Conservation (phyloP, 2,797 vertebrate species). For the Tragelaphus oryx region DNA sequence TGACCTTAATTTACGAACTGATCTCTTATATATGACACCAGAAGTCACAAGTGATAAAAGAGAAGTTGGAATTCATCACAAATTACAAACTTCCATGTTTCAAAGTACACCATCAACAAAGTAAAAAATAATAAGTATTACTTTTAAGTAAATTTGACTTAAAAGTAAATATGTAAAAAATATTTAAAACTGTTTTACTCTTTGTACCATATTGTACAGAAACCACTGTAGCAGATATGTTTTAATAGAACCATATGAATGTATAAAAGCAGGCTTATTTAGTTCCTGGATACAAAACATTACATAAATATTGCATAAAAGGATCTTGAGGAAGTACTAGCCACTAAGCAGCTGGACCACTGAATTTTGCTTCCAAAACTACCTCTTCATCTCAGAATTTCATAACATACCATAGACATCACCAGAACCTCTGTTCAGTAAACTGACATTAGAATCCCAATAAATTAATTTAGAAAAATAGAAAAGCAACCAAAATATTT, state of each 20-base stretch:
- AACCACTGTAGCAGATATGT: neutral
- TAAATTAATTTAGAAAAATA: neutral
- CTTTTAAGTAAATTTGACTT: neutral
- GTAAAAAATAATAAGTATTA: neutral
- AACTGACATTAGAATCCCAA: neutral
- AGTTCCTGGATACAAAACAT: neutral
- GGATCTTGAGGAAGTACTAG: neutral
- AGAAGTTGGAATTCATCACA: neutral
- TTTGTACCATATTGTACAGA: neutral
- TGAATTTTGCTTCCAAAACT: neutral
- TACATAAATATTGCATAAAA: neutral
- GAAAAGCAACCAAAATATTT: neutral
- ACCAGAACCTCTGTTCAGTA: neutral
- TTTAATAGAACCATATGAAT: neutral
- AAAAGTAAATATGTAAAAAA: neutral
- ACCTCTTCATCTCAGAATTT: neutral
- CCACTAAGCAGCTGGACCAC: neutral
- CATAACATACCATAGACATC: neutral
- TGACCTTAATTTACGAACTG: neutral
- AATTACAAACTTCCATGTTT: neutral
- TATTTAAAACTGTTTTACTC: neutral
- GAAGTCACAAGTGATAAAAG: neutral
- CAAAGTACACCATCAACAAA: neutral
- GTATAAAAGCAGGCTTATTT: neutral
- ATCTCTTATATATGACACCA: neutral